Base-by-base conservation (phyloP, 64 coral and sea anemone species). In the Montipora sp. region DNA sequence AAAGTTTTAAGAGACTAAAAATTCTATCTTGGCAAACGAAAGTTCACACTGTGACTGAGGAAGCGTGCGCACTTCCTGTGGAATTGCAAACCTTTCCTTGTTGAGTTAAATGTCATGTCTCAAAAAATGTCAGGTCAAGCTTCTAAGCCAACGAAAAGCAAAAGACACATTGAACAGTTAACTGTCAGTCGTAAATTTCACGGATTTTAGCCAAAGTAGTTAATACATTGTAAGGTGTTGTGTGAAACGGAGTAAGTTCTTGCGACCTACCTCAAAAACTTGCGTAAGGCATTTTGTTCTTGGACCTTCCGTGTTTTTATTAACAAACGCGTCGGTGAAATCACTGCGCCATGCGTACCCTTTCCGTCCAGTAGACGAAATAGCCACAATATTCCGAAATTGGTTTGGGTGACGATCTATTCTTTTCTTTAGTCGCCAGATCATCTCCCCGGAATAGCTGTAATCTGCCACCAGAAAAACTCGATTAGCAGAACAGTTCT, bases 391-490 rank as follows among this genome's bases (percentile, higher is more conserved):
- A 77, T 94, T 93, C 47, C 78, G 51, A 14, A 86, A 90, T 14
- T 49, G 60, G 1, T 74, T 59, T 3, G 90, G 90, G 59, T 87
- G 58, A 0, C 75, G 22, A 24, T 16, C 12, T 24, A 79, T 78
- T 89, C 45, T 79, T 3, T 19, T 67, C 20, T 87, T 50, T 43
- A 96, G 78, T 59, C 86, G 96, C 21, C 92, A 79, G 5, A 94
- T 48, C 63, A 99, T 88, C 48, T 88, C 89, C 8, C 98, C 98
- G n/a, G 98, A 96, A 19, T 96, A 99, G 63, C 98, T 99, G 63
- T 99, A 94, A 84, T 99, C 98, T 10, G 98, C 94, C 49, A 99
- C 72, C 53, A 99, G 49, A 48, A 90, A 92, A 61, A 99, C 84
- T 7, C 84, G 89, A 19, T 89, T 96, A 5, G 98, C 94, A 15